phyloP scores from a whole-genome alignment of 2,113 vertebrate species.

The Campylorhamphus procurvoides region DNA sequence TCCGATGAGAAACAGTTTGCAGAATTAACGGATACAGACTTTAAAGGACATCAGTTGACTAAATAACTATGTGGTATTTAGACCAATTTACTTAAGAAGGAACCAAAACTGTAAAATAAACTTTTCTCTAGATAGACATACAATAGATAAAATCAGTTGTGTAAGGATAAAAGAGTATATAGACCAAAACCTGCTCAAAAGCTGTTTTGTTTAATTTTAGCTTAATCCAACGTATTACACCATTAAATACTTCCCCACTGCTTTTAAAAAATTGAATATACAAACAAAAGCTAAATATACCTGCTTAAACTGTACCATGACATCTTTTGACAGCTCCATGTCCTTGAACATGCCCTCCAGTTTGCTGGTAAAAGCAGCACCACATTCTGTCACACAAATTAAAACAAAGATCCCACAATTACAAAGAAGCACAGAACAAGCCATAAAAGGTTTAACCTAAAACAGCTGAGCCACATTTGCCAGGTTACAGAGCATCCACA shows the following conservation, averaged over 20 bases:
- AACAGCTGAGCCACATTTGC: not conserved
- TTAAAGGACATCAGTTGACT: not conserved
- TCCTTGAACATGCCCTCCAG: slow-evolving; percentile 87
- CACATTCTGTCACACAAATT: slow-evolving; percentile 74
- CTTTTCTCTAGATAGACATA: not conserved
- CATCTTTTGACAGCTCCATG: slow-evolving; percentile 86
- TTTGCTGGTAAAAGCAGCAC: slow-evolving; percentile 86
- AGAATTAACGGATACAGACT: not conserved
- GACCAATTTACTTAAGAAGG: not conserved
- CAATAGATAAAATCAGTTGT: not conserved
- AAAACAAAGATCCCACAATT: slow-evolving; percentile 1
- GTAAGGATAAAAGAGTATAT: not conserved
- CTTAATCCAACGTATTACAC: not conserved
- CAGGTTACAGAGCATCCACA: not conserved
- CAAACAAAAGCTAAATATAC: slow-evolving; percentile 50
- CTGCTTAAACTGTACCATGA: slow-evolving; percentile 87
- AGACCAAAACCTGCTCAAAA: not conserved
- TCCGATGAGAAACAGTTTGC: not conserved
- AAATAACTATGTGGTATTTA: not conserved
- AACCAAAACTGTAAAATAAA: not conserved
- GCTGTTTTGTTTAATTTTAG: not conserved
- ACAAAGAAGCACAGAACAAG: not conserved
- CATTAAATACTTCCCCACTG: not conserved
- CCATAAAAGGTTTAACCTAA: not conserved
- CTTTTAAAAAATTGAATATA: not conserved